Conservation (phyloP, 2,797 vertebrate species). For the Denticeps clupeoides region DNA sequence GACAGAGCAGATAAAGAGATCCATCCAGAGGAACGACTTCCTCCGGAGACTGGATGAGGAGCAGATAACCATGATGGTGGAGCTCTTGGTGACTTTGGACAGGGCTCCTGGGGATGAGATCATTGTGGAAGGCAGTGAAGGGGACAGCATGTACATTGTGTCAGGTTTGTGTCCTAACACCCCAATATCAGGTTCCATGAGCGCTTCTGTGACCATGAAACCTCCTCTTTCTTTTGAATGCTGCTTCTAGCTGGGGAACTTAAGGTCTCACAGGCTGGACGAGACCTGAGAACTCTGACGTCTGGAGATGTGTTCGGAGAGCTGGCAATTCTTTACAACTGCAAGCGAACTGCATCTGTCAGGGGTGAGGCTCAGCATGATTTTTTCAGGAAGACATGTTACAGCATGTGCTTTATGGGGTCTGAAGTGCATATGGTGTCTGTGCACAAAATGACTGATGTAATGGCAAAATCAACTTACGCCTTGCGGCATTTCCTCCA, state of each 20-base stretch:
- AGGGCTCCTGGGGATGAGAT: constrained; percentile 42
- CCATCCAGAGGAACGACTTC: constrained; percentile 65
- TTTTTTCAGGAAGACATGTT: not conserved
- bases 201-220: too few species aligned
- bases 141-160: constrained; percentile 69
- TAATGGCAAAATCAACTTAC: too few species aligned
- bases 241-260: constrained; percentile 57
- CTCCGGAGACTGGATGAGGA: constrained; percentile 65
- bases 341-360: constrained; percentile 68
- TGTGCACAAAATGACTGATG: too few species aligned
- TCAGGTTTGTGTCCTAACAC: constrained; percentile 56
- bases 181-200: too few species aligned
- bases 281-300: constrained; percentile 48
- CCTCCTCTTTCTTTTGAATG: too few species aligned
- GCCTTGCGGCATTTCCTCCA: too few species aligned
- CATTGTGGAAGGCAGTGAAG: constrained; percentile 66
- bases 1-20: constrained; percentile 55
- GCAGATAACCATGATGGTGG: constrained; percentile 64
- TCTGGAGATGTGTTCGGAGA: constrained; percentile 69
- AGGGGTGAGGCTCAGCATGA: constrained; percentile 42
- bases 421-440: not conserved
- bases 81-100: constrained; percentile 40
- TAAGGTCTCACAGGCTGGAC: constrained; percentile 53
- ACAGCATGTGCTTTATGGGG: not conserved
- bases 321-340: constrained; percentile 71